These are phyloP conservation scores for Sarcoramphus papa DNA, from an alignment of 2,797 vertebrate genomes.

Conservation along the genomic window DNA sequence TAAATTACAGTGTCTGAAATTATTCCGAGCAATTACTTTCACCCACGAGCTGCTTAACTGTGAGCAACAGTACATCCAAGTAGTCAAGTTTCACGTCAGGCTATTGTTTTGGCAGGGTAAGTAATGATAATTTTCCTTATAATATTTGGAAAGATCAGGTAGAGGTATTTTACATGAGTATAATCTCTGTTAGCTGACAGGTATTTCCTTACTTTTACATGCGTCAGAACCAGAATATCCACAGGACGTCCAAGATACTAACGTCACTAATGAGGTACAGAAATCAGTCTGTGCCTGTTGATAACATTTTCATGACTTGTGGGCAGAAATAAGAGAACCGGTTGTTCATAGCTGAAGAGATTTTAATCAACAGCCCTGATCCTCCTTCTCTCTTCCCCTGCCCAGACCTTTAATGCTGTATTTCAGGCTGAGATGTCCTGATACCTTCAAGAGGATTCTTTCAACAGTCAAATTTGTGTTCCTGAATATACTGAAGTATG, in stretches of 20 bases:
- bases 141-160: conserved; percentile 4
- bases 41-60: conserved; percentile 8
- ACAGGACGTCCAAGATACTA: not conserved
- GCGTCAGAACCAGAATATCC: not conserved
- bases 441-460: not conserved
- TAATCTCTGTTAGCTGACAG: not conserved
- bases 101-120: conserved; percentile 28
- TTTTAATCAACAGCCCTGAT: not conserved
- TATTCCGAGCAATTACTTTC: conserved; percentile 19
- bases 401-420: conserved; percentile 24
- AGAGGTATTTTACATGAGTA: not conserved
- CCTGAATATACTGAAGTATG: not conserved
- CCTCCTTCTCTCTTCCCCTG: conserved; percentile 3
- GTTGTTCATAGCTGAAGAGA: not conserved
- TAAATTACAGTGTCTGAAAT: conserved; percentile 31
- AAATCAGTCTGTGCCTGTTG: not conserved
- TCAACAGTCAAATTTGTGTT: not conserved
- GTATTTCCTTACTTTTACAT: not conserved
- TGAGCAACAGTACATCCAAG: not conserved
- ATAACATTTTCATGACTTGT: not conserved
- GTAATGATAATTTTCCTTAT: not conserved
- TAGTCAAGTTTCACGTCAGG: not conserved
- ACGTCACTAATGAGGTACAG: not conserved
- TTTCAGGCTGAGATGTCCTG: conserved; percentile 49
- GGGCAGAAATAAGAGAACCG: not conserved